phyloP scores from a whole-genome alignment of 2,113 vertebrate genomes.

The Agapornis roseicollis region DNA sequence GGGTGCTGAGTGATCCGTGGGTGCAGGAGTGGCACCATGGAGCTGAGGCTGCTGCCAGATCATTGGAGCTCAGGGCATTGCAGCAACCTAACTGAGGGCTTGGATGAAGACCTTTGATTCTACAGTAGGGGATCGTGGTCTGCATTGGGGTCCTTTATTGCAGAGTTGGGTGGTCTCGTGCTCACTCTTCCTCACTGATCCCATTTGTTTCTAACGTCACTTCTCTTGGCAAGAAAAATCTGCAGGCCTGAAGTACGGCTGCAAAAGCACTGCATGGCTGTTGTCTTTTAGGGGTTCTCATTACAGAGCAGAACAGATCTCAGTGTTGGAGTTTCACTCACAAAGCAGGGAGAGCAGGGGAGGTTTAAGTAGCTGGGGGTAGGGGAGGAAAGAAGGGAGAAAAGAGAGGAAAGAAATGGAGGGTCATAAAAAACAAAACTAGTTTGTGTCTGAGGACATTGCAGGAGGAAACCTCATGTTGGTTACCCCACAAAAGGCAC shows the following conservation, averaged over 20 bases:
- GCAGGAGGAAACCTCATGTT: neutral
- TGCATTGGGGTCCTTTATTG: neutral
- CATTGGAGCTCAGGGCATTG: neutral
- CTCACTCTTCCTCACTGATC: neutral
- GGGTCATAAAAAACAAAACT: neutral
- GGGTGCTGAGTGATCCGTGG: neutral
- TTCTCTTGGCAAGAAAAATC: slow-evolving; percentile 5
- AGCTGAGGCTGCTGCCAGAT: neutral
- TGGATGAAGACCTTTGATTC: neutral
- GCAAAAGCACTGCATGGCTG: neutral
- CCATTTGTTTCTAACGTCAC: neutral
- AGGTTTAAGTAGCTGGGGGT: neutral
- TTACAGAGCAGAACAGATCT: neutral
- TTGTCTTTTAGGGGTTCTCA: neutral
- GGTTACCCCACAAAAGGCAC: neutral
- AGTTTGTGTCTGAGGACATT: neutral
- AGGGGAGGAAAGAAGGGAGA: neutral
- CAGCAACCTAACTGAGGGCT: neutral
- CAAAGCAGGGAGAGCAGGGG: neutral
- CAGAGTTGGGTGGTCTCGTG: neutral
- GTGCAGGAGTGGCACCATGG: neutral
- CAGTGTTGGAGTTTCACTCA: neutral
- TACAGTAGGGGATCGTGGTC: neutral
- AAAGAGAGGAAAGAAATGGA: neutral
- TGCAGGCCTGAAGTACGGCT: neutral